Conservation (phyloP, 1,140 invertebrate species). For the Brachionus rotundiformis region DNA sequence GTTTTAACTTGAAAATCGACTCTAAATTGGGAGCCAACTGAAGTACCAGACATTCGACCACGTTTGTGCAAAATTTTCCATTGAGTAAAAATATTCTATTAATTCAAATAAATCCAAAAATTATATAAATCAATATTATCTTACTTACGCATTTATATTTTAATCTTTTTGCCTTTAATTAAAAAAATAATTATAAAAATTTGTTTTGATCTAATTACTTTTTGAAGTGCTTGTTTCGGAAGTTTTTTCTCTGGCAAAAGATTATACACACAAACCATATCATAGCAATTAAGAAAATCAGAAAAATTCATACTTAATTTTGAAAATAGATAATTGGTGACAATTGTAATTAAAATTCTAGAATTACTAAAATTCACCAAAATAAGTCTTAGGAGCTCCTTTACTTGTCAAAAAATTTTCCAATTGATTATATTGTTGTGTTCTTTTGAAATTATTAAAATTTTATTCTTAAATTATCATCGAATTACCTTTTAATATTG, state of each 20-base stretch:
- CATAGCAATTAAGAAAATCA: slow-evolving; percentile 43
- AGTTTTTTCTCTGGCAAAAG: slow-evolving; percentile 21
- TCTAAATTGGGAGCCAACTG: background rate
- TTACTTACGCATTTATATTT: slow-evolving; percentile 22
- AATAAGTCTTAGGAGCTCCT: background rate
- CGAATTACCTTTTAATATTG: slow-evolving; percentile 11
- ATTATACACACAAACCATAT: slow-evolving; percentile 26
- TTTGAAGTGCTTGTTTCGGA: background rate
- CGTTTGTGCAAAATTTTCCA: slow-evolving; percentile 5
- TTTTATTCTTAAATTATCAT: background rate
- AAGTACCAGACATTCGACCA: background rate
- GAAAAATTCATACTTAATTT: background rate
- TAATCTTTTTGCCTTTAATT: background rate
- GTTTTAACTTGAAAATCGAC: slow-evolving; percentile 8
- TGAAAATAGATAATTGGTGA: background rate
- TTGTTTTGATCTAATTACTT: background rate
- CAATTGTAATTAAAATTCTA: background rate
- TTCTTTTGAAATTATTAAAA: background rate
- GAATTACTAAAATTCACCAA: slow-evolving; percentile 48
- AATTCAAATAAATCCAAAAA: background rate
- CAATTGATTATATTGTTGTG: background rate
- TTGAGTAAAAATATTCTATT: slow-evolving; percentile 44
- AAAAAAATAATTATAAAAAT: background rate
- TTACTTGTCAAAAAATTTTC: background rate
- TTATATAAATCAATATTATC: background rate